Evolutionary conservation across 1,140 invertebrate species (phyloP), one percentile per base, ranked within the genome.

Genomic region (Caenorhabditis brenneri): DNA sequence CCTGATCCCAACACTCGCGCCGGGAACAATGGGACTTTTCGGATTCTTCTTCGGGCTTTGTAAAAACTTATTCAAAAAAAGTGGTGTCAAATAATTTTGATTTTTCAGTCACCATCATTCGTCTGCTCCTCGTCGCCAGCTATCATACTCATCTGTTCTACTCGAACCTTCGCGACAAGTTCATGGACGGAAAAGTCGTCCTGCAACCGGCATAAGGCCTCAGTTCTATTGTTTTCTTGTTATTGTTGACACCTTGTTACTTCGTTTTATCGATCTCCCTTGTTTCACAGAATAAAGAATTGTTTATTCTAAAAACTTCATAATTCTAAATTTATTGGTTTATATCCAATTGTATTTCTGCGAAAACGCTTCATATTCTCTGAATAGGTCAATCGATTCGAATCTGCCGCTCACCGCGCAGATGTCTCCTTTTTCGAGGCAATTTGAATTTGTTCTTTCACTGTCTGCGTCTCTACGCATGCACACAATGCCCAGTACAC

Each of bases 121-220:
- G 58, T 36, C 2, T 65, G 3, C 29, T 65, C 3, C 31, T 65
- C 29, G 31, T 65, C 19, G 58, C 58, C 58, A 65, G 58, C 29
- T 65, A 65, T 24, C 58, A 33, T 16, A 65, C 58, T 33, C 58
- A 65, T n/a, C 58, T 65, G 29, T 65, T 65, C 58, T 65, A 65
- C 31, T 65, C 31, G 2, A 65, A 65, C 19, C 58, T 65, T 19
- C 58, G 58, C 24, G 58, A 65, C 58, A 65, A 65, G 16, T 65
- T 65, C 58, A 65, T 16, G 31, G 58, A 65, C 19, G 58, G 58
- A 5, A 65, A 65, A 65, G 58, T 65, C 31, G 19, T 65, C 24
- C 58, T 65, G 15, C 58, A 65, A 24, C 58, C 58, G 6, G 58
- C 31, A 33, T 65, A 65, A 65, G 15, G 16, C 16, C 9, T 33